A percentile compares a stretch with the other conserved stretches of the same genome.
phyloP scores from a whole-genome alignment of 2,888 invertebrate genomes.

The Drosophila kanekoi region DNA sequence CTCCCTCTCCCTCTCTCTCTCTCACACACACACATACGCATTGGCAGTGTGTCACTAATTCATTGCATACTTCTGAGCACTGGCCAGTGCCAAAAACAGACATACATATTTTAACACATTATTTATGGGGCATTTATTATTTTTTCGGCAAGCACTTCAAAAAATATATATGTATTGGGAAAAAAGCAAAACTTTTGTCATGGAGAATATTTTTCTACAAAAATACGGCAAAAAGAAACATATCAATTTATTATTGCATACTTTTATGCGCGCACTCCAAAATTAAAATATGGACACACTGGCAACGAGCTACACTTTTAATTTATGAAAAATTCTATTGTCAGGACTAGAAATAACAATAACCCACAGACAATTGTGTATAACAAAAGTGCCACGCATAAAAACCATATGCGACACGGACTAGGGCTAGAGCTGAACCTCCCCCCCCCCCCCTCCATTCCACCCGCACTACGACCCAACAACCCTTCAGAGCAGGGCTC shows the following conservation, averaged over 20 bases:
- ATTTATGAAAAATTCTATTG: conserved; percentile 79
- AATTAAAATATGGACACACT: conserved; percentile 51
- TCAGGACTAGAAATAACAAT: conserved; percentile 72
- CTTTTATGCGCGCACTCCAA: conserved; percentile 32
- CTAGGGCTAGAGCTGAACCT: conserved; percentile 10
- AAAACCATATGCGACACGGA: conserved; percentile 52
- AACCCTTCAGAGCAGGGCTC: conserved; percentile 5
- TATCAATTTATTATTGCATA: conserved; percentile 72
- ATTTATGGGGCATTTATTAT: conserved; percentile 55
- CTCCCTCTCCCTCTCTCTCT: background rate
- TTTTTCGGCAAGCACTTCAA: conserved; percentile 40
- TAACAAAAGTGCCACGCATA: conserved; percentile 50
- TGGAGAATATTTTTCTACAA: background rate
- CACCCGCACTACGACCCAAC: background rate
- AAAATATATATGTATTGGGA: conserved; percentile 7
- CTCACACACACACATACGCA: background rate
- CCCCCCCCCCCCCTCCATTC: too few species aligned
- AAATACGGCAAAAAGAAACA: conserved; percentile 14
- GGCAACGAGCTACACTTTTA: conserved; percentile 59
- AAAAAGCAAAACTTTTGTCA: conserved; percentile 8
- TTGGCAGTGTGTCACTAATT: conserved; percentile 58
- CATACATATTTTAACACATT: conserved; percentile 64
- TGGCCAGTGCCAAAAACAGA: conserved; percentile 55
- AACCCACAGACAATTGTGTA: conserved; percentile 56
- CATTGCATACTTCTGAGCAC: conserved; percentile 44